Base-by-base conservation (phyloP, 1,140 invertebrate genomes). In the Drosophila oshimai region DNA sequence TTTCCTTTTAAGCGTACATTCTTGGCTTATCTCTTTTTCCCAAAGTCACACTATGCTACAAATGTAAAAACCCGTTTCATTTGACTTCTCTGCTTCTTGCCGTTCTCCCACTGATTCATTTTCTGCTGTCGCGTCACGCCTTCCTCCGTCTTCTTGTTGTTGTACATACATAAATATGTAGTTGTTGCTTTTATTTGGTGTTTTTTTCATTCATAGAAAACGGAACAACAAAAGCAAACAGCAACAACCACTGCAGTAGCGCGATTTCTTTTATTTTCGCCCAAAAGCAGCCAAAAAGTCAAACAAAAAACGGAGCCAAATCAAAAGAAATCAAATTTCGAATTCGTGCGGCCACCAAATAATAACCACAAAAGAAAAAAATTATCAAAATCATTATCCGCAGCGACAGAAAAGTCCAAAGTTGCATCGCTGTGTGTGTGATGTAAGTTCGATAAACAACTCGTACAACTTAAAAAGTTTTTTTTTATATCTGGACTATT, bases 251-350 rank as follows among this genome's bases (percentile, higher is more conserved):
- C 39, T 2, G 39, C 34, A 6, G 22, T 37, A 62, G 18, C 24
- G 41, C 41, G 46, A 67, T 67, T 67, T 67, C 62, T 67, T 65
- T 67, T 51, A 17, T 67, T 67, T 67, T 67, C 61, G 46, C 61
- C 37, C 44, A 49, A 60, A 36, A 58, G 53, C 22, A 42, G 9
- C 26, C 33, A 28, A 67, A 50, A 34, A 34, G 28, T 36, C 12
- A 26, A 54, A 15, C 15, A 22, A 29, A 44, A 54, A 12, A 20
- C 57, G 26, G 28, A 60, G 37, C 37, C 37, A 61, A 65, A 65
- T 65, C 34, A 65, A 64, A 67, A 51, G 36, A 67, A 67, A 64
- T 62, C 57, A 46, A 64, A 62, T 62, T 64, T 64, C 34, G 34
- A 67, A 51, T 67, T 67, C 61, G 62, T 67, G 62, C 62, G 22